These are phyloP conservation scores for Drosophila tsacasi DNA, from an alignment of 1,140 invertebrate species.

Conservation along the genomic window DNA sequence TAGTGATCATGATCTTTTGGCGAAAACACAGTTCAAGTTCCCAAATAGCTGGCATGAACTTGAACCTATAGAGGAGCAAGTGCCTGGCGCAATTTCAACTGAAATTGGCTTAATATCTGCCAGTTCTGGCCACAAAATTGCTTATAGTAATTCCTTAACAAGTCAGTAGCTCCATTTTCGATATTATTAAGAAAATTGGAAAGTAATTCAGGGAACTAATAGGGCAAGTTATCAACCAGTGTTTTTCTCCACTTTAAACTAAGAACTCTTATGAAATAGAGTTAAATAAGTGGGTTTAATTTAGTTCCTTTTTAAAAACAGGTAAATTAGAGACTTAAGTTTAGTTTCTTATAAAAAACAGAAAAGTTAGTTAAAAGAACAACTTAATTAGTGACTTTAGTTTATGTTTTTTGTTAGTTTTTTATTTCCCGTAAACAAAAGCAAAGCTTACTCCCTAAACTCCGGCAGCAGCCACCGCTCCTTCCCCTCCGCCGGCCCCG, in stretches of 20 bases:
- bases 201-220: neutral
- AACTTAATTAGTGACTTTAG: neutral
- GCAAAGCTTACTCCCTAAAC: slow-evolving; percentile 26
- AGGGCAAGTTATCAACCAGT: too few relatives aligned
- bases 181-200: neutral
- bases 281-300: neutral
- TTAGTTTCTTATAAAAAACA: neutral
- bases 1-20: slow-evolving; percentile 12
- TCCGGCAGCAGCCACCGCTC: slow-evolving; percentile 28
- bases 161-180: neutral
- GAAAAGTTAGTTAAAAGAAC: neutral
- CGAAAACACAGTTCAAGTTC: slow-evolving; percentile 13
- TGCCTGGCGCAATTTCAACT: neutral
- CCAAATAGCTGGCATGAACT: slow-evolving; percentile 2
- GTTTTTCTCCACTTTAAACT: too few relatives aligned
- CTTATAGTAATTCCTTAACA: neutral
- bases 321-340: neutral
- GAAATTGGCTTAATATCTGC: neutral
- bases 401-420: neutral
- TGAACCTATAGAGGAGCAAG: neutral
- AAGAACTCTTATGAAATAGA: neutral
- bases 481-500: neutral
- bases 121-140: neutral
- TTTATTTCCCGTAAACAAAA: slow-evolving; percentile 2
- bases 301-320: neutral